These are phyloP conservation scores for Malachius bipustulatus DNA, from an alignment of 2,888 invertebrate species.

Conservation along the genomic window DNA sequence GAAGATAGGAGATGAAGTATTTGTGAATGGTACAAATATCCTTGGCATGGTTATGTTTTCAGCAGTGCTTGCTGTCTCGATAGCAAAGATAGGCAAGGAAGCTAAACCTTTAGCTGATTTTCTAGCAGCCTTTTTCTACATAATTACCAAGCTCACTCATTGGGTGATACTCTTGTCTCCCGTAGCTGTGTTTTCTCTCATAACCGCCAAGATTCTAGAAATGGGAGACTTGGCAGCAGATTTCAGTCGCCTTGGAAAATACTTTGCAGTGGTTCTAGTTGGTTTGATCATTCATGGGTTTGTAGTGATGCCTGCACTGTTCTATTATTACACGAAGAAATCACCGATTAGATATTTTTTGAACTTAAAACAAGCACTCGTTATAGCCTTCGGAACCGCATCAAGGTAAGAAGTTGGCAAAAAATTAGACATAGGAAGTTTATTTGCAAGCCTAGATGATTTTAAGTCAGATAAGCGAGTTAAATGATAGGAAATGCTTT, in stretches of 20 bases:
- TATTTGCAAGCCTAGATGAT: no score
- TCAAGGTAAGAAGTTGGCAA: constrained; percentile 48
- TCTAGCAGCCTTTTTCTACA: constrained; percentile 39
- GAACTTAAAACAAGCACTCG: constrained; percentile 53
- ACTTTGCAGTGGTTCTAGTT: constrained; percentile 55
- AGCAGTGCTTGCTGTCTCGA: constrained; percentile 51
- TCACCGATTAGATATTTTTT: constrained; percentile 47
- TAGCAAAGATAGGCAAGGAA: constrained; percentile 50
- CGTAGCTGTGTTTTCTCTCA: constrained; percentile 50
- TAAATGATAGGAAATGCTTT: no score
- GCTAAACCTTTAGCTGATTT: constrained; percentile 51
- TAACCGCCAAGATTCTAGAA: constrained; percentile 52
- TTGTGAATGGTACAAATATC: constrained; percentile 43
- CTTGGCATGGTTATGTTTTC: constrained; percentile 49
- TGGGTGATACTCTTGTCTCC: constrained; percentile 46
- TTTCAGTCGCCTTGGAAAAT: constrained; percentile 55
- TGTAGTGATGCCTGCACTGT: constrained; percentile 54
- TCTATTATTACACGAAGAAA: constrained; percentile 45
- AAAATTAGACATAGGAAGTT: no score
- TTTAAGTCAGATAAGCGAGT: no score
- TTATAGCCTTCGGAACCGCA: constrained; percentile 66
- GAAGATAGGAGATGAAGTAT: constrained; percentile 37
- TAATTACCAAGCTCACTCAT: constrained; percentile 34
- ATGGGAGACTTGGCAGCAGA: constrained; percentile 51
- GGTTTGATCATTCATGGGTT: constrained; percentile 60